Conservation (phyloP, 2,888 invertebrate genomes). For the Megalurothrips usitatus region DNA sequence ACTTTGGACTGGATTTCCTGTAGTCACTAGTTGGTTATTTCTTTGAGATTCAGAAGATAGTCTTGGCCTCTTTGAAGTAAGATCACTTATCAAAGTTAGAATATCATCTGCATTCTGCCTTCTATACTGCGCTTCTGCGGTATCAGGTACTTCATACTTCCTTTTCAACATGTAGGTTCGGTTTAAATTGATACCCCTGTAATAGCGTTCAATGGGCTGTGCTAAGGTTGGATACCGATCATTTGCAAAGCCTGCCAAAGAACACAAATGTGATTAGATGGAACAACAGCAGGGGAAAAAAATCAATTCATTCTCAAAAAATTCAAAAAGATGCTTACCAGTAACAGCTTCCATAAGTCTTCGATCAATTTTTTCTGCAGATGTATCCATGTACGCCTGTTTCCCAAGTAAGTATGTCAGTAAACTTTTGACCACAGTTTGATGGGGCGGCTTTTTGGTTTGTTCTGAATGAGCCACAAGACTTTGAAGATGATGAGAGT, state of each 20-base stretch:
- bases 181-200: not conserved
- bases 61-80: not conserved
- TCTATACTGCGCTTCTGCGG: not conserved
- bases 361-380: slow-evolving; percentile 12
- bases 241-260: not conserved
- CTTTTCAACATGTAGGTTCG: not conserved
- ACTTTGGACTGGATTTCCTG: not conserved
- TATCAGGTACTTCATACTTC: not conserved
- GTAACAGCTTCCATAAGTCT: not conserved
- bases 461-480: not conserved
- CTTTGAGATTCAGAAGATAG: not conserved
- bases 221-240: not conserved
- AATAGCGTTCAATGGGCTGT: not conserved
- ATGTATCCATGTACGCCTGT: not conserved
- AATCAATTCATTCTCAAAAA: not conserved
- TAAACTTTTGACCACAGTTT: not conserved
- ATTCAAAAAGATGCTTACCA: not conserved
- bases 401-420: not conserved
- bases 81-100: too few relatives aligned
- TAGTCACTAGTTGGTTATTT: not conserved
- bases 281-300: not conserved
- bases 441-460: not conserved
- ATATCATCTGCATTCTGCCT: not conserved
- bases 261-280: not conserved
- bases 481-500: not conserved